phyloP scores from a whole-genome alignment of 2,888 invertebrate species.

The Xylota sylvarum region DNA sequence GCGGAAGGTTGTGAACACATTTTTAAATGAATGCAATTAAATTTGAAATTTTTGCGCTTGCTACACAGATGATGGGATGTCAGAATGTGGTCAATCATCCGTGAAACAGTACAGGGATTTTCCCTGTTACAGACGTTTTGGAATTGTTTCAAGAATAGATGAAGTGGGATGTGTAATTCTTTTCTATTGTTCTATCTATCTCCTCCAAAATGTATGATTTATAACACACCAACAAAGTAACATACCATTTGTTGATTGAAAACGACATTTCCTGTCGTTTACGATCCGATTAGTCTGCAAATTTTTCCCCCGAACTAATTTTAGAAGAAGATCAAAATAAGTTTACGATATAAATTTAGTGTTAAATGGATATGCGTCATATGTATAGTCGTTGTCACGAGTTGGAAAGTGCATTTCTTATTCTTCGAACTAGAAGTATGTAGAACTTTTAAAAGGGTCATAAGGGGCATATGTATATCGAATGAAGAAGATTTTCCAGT shows the following conservation, averaged over 20 bases:
- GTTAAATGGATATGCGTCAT: constrained; percentile 1
- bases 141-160: constrained; percentile 8
- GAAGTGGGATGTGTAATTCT: neutral
- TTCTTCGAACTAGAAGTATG: neutral
- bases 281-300: constrained; percentile 42
- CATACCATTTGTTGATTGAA: constrained; percentile 40
- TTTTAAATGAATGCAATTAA: constrained; percentile 62
- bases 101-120: constrained; percentile 28
- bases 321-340: constrained; percentile 23
- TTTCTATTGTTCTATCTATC: constrained; percentile 17
- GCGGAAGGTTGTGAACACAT: constrained; percentile 30
- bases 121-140: constrained; percentile 17
- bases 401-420: neutral
- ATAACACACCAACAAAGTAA: neutral
- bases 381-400: neutral
- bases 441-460: neutral
- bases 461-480: neutral
- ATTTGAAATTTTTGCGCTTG: constrained; percentile 29
- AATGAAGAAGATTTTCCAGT: too few relatives aligned
- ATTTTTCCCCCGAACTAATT: neutral
- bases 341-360: constrained; percentile 13
- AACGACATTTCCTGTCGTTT: constrained; percentile 34
- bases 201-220: neutral
- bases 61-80: neutral
- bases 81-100: constrained; percentile 35